Percentiles rank a stretch among this genome's conserved stretches.
phyloP scores from a whole-genome alignment of 2,113 vertebrate genomes.

The Lamprologus ornatipinnis region DNA sequence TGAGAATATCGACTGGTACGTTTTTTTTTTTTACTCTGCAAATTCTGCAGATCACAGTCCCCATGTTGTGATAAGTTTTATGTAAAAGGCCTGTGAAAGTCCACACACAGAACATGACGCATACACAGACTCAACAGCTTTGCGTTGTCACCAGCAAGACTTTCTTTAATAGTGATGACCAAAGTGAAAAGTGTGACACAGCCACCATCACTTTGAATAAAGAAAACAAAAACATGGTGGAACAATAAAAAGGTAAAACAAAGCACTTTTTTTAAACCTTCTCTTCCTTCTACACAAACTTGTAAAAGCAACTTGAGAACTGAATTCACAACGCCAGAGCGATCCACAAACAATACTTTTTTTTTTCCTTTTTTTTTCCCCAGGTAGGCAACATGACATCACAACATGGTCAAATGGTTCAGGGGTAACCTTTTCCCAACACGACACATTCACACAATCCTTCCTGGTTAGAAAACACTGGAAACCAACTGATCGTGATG shows the following conservation, averaged over 20 bases:
- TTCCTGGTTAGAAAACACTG: constrained; percentile 19
- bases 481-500: constrained; percentile 30
- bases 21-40: not conserved
- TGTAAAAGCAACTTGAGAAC: constrained; percentile 56
- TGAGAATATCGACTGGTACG: not conserved
- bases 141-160: constrained; percentile 58
- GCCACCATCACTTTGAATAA: constrained; percentile 36
- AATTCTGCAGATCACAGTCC: not conserved
- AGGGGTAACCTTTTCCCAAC: constrained; percentile 18
- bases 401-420: constrained; percentile 43
- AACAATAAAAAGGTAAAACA: constrained; percentile 52
- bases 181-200: constrained; percentile 51
- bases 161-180: constrained; percentile 63
- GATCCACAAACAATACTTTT: constrained; percentile 57
- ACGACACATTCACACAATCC: constrained; percentile 52
- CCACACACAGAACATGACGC: not conserved
- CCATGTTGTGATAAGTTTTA: not conserved
- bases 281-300: constrained; percentile 49
- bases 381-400: constrained; percentile 51
- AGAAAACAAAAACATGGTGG: constrained; percentile 40
- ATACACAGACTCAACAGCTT: not conserved
- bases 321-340: constrained; percentile 61
- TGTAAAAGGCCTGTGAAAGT: not conserved
- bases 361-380: constrained; percentile 1
- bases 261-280: constrained; percentile 36